Conservation (phyloP, 2,888 invertebrate species). For the Aethes cnicana region DNA sequence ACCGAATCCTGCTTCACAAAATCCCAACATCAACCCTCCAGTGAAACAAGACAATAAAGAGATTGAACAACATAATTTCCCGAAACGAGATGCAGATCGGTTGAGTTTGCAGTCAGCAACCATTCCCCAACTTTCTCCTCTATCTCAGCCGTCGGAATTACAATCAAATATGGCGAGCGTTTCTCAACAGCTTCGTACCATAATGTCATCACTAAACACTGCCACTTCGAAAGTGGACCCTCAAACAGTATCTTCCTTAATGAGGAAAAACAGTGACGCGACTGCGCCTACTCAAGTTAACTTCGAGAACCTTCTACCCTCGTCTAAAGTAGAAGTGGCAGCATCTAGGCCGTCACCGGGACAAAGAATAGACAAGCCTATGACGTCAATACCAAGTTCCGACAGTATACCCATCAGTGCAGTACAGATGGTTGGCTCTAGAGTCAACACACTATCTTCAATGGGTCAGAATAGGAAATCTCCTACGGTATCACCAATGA, state of each 20-base stretch:
- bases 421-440: conserved; percentile 64
- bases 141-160: conserved; percentile 87
- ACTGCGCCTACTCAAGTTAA: conserved; percentile 76
- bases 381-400: conserved; percentile 46
- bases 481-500: conserved; percentile 72
- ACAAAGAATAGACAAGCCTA: conserved; percentile 64
- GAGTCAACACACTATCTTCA: conserved; percentile 66
- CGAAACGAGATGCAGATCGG: conserved; percentile 62
- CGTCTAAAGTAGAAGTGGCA: conserved; percentile 75
- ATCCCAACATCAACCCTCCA: conserved; percentile 43
- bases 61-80: conserved; percentile 53
- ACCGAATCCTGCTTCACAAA: conserved; percentile 42
- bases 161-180: conserved; percentile 88
- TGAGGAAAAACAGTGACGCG: conserved; percentile 71
- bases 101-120: conserved; percentile 73
- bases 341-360: conserved; percentile 64
- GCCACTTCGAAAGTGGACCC: conserved; percentile 75
- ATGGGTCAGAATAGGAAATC: conserved; percentile 71
- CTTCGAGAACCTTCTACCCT: conserved; percentile 76
- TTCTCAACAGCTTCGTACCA: conserved; percentile 85
- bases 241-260: conserved; percentile 66
- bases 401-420: conserved; percentile 66
- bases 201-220: conserved; percentile 85
- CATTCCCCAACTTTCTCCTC: conserved; percentile 86
- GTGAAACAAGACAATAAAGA: conserved; percentile 55